A percentile compares a stretch with the other conserved stretches of the same genome.
Evolutionary conservation across 2,113 vertebrate species (phyloP).

Genomic region (Hippocampus abdominalis): DNA sequence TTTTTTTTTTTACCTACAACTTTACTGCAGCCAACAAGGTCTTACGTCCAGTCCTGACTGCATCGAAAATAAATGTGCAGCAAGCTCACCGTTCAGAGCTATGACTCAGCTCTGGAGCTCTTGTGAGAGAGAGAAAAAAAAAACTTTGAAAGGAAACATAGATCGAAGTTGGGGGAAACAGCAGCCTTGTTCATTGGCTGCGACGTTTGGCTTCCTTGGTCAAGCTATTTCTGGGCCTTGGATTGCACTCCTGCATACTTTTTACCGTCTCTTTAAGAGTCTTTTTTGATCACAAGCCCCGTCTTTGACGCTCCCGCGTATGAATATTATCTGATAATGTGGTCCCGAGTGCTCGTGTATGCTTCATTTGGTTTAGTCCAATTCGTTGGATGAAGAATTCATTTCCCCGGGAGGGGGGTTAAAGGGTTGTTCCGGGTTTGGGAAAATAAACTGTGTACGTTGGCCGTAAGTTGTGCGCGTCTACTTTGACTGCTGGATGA

Average conservation of each 20-base stretch:
- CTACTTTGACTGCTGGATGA: constrained; percentile 22
- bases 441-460: constrained; percentile 48
- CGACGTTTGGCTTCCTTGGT: constrained; percentile 23
- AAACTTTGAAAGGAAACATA: constrained; percentile 28
- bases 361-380: constrained; percentile 31
- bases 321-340: constrained; percentile 22
- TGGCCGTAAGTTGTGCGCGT: constrained; percentile 37
- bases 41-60: constrained; percentile 31
- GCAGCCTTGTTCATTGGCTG: constrained; percentile 36
- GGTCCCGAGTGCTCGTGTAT: constrained; percentile 13
- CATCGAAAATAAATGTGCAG: constrained; percentile 44
- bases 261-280: constrained; percentile 20
- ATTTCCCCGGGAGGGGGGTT: constrained; percentile 5
- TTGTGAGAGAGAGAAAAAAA: background rate
- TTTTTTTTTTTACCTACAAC: background rate
- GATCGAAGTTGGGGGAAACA: constrained; percentile 45
- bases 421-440: constrained; percentile 29
- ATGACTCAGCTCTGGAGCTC: constrained; percentile 43
- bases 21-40: constrained; percentile 18
- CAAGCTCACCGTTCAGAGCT: constrained; percentile 33
- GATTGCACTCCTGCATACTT: constrained; percentile 20
- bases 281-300: constrained; percentile 11
- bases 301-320: constrained; percentile 10
- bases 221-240: constrained; percentile 12
- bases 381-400: constrained; percentile 1